These are phyloP conservation scores for Synanthedon formicaeformis DNA, from an alignment of 2,888 invertebrate species.

Conservation along the genomic window DNA sequence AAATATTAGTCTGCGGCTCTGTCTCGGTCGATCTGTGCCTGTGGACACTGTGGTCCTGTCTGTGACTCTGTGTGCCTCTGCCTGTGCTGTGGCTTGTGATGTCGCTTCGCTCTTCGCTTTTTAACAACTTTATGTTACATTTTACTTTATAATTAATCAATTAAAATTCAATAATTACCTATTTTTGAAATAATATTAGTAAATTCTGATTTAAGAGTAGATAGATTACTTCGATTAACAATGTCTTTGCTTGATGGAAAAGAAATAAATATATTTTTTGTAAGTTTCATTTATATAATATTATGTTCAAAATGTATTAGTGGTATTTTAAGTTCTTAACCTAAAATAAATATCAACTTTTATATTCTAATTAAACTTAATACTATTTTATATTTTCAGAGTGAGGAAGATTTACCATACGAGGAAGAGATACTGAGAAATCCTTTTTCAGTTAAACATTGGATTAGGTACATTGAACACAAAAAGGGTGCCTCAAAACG, in stretches of 20 bases:
- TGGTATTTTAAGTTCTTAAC: neutral
- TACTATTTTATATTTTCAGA: conserved; percentile 57
- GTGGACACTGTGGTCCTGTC: no score
- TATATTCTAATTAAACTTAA: neutral
- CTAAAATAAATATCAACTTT: conserved; percentile 1
- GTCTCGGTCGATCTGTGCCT: no score
- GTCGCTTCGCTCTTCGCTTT: no score
- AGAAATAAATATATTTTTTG: conserved; percentile 63
- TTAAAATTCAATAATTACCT: no score
- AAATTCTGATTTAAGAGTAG: no score
- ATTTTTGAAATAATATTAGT: no score
- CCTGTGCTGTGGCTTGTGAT: no score
- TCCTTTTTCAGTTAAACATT: conserved; percentile 97
- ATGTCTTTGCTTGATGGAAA: conserved; percentile 61
- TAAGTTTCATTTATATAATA: conserved; percentile 30
- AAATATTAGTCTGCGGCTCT: no score
- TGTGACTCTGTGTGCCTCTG: no score
- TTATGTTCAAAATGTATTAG: no score
- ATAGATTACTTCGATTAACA: neutral
- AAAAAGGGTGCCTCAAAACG: conserved; percentile 86
- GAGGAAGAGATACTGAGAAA: conserved; percentile 99
- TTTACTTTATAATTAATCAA: no score
- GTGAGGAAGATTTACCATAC: conserved; percentile 95
- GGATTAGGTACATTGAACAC: conserved; percentile 97
- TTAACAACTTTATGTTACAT: no score